Evolutionary conservation across 2,888 invertebrate genomes (phyloP).

Genomic region (Salpingus planirostris): DNA sequence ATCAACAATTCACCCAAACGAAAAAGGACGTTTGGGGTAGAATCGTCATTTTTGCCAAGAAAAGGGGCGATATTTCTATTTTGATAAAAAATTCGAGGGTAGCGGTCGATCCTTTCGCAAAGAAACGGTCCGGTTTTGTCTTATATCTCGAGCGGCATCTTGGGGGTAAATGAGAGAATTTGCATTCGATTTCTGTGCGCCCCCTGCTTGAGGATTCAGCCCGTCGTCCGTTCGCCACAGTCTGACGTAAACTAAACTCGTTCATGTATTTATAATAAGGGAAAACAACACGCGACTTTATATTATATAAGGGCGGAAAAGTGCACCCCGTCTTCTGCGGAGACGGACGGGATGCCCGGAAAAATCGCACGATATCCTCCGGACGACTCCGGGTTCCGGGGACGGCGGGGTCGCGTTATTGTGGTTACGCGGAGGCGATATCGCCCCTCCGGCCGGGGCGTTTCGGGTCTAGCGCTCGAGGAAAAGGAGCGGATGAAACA

Average conservation of each 20-base stretch:
- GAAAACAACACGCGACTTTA: slow-evolving; percentile 9
- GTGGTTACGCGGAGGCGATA: slow-evolving; percentile 6
- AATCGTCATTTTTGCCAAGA: too few species aligned
- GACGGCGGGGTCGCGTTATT: too few species aligned
- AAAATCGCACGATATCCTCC: slow-evolving; percentile 11
- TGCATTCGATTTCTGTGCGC: slow-evolving; percentile 12
- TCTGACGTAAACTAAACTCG: slow-evolving; percentile 14
- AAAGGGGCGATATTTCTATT: too few species aligned
- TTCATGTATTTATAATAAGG: slow-evolving; percentile 18
- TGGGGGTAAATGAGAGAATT: slow-evolving; percentile 12
- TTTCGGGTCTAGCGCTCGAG: background rate
- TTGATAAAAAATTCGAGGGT: too few species aligned
- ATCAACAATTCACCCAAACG: too few species aligned
- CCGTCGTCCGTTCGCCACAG: slow-evolving; percentile 9
- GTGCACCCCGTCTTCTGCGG: background rate
- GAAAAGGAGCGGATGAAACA: slow-evolving; percentile 9
- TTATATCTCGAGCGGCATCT: too few species aligned
- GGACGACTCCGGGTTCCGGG: too few species aligned
- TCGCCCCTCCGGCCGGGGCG: slow-evolving; percentile 2
- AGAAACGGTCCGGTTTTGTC: too few species aligned
- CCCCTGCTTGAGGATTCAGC: slow-evolving; percentile 14
- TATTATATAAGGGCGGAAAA: background rate
- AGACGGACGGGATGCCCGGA: slow-evolving; percentile 7
- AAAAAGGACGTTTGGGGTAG: too few species aligned
- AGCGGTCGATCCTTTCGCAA: too few species aligned